Conservation (phyloP, 2,797 vertebrate species). For the Premnoplex brunnescens region DNA sequence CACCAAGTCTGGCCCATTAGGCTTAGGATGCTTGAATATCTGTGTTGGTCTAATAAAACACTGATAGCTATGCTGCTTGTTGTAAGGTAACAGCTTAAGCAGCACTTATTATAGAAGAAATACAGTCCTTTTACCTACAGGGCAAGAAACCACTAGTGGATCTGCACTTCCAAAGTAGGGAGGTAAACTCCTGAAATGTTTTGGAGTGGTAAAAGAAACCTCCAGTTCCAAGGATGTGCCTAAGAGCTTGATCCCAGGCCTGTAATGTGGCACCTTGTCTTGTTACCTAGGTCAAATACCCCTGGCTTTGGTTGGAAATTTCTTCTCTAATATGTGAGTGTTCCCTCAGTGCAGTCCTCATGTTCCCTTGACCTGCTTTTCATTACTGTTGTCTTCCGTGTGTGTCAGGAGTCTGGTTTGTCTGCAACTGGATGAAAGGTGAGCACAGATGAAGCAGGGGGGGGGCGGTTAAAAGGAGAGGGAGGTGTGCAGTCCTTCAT, state of each 20-base stretch:
- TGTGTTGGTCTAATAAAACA: background rate
- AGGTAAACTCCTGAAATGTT: background rate
- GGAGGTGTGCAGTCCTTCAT: background rate
- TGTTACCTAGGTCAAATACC: background rate
- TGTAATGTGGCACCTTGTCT: fast-evolving
- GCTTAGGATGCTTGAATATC: background rate
- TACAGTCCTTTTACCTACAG: background rate
- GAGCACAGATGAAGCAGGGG: background rate
- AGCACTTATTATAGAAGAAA: background rate
- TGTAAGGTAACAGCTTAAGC: background rate
- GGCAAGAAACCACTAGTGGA: background rate
- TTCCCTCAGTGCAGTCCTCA: background rate
- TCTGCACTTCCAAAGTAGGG: background rate
- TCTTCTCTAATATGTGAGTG: background rate
- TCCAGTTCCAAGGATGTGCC: background rate
- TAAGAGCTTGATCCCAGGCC: background rate
- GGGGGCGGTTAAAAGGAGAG: background rate
- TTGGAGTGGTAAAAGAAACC: background rate
- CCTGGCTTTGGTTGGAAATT: background rate
- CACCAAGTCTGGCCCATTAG: background rate
- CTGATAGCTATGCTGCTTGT: background rate
- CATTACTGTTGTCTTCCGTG: background rate
- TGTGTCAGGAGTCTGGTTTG: background rate
- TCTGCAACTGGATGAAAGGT: background rate
- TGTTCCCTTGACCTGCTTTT: background rate